These are phyloP conservation scores for Bufo gargarizans DNA, from an alignment of 2,113 vertebrate species.

Conservation along the genomic window DNA sequence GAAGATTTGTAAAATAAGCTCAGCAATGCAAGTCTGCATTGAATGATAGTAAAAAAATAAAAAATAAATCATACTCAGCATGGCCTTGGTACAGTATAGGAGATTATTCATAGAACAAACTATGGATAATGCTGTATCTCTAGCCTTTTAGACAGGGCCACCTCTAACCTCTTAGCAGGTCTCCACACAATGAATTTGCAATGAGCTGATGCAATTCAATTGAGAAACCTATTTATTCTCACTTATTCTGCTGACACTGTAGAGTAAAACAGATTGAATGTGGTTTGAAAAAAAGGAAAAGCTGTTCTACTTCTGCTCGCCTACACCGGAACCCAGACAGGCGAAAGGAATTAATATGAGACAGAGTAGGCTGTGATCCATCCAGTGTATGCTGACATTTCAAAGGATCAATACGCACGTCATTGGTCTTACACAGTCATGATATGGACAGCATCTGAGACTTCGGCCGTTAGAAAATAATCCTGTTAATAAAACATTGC, in stretches of 20 bases:
- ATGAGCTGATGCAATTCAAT: slow-evolving; percentile 33
- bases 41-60: background rate
- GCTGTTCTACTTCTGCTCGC: slow-evolving; percentile 17
- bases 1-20: background rate
- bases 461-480: background rate
- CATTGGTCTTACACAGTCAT: background rate
- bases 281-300: slow-evolving; percentile 24
- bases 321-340: slow-evolving; percentile 33
- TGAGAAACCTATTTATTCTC: slow-evolving; percentile 39
- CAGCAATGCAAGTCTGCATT: background rate
- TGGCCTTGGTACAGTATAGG: background rate
- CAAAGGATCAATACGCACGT: background rate
- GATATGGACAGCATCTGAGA: background rate
- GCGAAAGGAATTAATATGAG: slow-evolving; percentile 7
- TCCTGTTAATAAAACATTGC: background rate
- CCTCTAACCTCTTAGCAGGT: background rate
- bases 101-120: background rate
- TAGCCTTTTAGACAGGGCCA: slow-evolving; percentile 2
- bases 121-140: background rate
- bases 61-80: background rate
- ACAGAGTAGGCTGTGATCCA: slow-evolving; percentile 2
- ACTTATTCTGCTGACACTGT: slow-evolving; percentile 29
- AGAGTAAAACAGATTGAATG: slow-evolving; percentile 43
- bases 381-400: background rate
- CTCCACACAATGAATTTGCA: slow-evolving; percentile 27